Base-by-base conservation (phyloP, 2,797 vertebrate species). In the Lycodopsis pacificus region DNA sequence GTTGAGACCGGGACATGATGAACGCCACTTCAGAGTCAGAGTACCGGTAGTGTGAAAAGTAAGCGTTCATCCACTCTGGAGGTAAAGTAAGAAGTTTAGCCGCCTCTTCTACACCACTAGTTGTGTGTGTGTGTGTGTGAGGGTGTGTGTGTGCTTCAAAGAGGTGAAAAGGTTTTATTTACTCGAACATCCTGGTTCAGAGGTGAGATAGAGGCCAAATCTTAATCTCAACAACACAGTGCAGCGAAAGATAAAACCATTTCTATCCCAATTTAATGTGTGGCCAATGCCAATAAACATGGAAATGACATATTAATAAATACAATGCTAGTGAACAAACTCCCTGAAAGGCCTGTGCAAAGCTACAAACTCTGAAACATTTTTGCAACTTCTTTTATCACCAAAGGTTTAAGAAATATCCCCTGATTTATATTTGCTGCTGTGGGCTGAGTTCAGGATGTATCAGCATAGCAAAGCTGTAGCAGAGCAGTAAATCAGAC, bases 401-500 rank as follows among this genome's bases (percentile, higher is more conserved):
- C 63, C 44, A 73, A 65, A 62, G 40, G 27, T n/a, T 66, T 80
- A 62, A 77, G 82, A 83, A 86, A 88, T 79, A 86, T 51, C 34
- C 68, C 14, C 27, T 86, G 79, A 86, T 86, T 87, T 82, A 88
- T 80, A 83, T 49, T 69, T 65, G 73, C 81, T 71, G 81, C 83
- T 70, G 66, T 51, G 77, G 56, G 44, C 69, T 38, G 64, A 64
- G 64, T 53, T 67, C 76, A 69, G 40, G 58, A 30, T 59, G 80
- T 74, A 72, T 80, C 80, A 56, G 73, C 66, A 64, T 13, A 65
- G 75, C 68, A 65, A 53, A 67, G 48, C 10, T 63, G 27, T 27
- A 54, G 74, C 69, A 44, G 64, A 73, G 83, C 73, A 76, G 77
- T 88, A 88, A 92, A 91, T 94, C 89, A 86, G 73, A 79, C 69